phyloP scores from a whole-genome alignment of 2,113 vertebrate genomes.

The Rhinoderma darwinii region DNA sequence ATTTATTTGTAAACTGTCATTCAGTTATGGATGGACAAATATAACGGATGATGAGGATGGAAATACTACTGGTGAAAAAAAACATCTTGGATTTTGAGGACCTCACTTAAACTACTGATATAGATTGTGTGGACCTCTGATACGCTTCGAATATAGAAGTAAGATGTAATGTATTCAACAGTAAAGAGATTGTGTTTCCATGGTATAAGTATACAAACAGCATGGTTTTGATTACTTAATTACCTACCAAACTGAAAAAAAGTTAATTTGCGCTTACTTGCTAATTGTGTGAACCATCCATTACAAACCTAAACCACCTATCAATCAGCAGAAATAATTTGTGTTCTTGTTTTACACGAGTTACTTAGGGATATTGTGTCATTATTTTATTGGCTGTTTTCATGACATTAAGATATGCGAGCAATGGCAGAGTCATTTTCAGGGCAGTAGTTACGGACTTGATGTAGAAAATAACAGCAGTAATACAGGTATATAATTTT shows the following conservation, averaged over 20 bases:
- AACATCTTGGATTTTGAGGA: background rate
- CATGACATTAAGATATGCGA: background rate
- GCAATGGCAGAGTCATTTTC: background rate
- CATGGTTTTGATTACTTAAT: background rate
- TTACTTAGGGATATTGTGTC: background rate
- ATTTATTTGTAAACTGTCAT: background rate
- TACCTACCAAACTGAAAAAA: background rate
- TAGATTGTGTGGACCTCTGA: background rate
- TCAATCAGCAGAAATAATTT: background rate
- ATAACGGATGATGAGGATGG: background rate
- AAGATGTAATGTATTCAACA: background rate
- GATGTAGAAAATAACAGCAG: background rate
- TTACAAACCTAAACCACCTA: background rate
- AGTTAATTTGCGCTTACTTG: background rate
- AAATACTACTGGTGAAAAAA: background rate
- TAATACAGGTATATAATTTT: background rate
- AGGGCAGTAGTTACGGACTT: background rate
- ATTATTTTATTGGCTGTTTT: background rate
- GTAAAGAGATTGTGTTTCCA: background rate
- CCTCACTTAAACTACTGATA: too few relatives aligned
- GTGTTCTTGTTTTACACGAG: background rate
- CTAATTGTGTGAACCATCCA: background rate
- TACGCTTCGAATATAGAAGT: background rate
- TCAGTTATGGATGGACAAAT: background rate
- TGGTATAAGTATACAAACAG: background rate